Conservation (phyloP, 2,888 invertebrate genomes). For the Arenicola marina region DNA sequence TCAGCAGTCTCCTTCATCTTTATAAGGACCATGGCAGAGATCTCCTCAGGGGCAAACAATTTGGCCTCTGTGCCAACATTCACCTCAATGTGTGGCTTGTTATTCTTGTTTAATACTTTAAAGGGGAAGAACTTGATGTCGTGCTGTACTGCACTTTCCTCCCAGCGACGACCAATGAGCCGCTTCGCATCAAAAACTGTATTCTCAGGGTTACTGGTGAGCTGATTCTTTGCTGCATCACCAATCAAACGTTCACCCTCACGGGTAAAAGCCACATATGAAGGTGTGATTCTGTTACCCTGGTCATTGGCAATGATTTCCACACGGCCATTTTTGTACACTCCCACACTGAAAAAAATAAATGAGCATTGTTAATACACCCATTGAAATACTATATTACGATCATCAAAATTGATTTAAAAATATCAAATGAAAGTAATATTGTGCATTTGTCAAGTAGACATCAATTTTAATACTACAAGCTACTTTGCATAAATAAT, state of each 20-base stretch:
- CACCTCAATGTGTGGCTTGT: conserved; percentile 89
- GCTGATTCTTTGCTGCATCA: conserved; percentile 98
- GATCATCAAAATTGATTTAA: too few species aligned
- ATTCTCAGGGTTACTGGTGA: conserved; percentile 98
- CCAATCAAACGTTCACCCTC: conserved; percentile 97
- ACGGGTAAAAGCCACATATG: conserved; percentile 94
- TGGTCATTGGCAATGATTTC: conserved; percentile 99
- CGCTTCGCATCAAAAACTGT: conserved; percentile 99
- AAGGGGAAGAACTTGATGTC: conserved; percentile 98
- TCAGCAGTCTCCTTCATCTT: conserved; percentile 99
- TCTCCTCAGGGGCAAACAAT: conserved; percentile 93
- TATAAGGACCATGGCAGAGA: conserved; percentile 96
- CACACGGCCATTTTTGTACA: conserved; percentile 93
- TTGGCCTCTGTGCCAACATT: conserved; percentile 34
- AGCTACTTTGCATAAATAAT: too few species aligned
- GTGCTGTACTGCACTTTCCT: conserved; percentile 86
- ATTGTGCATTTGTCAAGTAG: too few species aligned
- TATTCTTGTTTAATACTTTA: conserved; percentile 80
- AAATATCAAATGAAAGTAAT: too few species aligned
- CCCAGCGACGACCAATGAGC: conserved; percentile 95
- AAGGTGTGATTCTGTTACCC: conserved; percentile 97
- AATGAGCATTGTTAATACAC: too few species aligned
- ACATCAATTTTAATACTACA: too few species aligned
- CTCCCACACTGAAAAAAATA: conserved; percentile 54
- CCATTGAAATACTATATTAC: too few species aligned